Evolutionary conservation across 1,140 invertebrate species (phyloP), one percentile per base, ranked within the genome.

Genomic region (Orius laevigatus): DNA sequence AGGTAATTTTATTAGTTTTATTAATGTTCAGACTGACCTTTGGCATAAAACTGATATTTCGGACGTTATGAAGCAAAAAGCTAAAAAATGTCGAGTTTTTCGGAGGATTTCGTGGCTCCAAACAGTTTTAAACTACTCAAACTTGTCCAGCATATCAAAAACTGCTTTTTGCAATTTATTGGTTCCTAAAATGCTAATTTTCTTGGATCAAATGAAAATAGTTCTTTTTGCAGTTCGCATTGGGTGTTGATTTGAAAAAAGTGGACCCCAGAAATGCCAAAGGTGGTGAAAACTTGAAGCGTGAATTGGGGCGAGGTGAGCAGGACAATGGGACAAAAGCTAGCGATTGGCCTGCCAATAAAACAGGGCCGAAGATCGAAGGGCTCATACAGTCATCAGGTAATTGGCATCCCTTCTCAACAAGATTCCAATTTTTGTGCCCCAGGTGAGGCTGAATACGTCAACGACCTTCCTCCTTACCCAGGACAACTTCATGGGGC

Each of bases 361-460:
- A 90, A 60, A 77, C 85, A 0, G 61, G 87, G 18, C 67, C 73
- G 1, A 92, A 92, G 61, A 50, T 84, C 6, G 85, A 88, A 63
- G 75, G 78, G 2, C 56, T 79, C 25, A 66, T 75, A 25, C 82
- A 90, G 68, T 78, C 72, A 32, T 74, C 80, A 14, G 75, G 63
- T 64, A 53, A n/a, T 38, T 38, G 33, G n/a, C 6, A 34, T 34
- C 6, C 33, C 8, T 34, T 34, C 33, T 34, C n/a, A 6, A 34
- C 33, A 34, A 34, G 8, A 34, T 34, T 34, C n/a, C 33, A 34
- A 8, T 34, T n/a, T 38, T 3, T 12, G 36, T 12, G 36, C 36
- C n/a, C 36, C 15, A 63, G 82, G 82, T 3, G 79, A 83, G 58
- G 80, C 74, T n/a, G 64, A 73, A 52, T 83, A 76, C 56, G 58